These are phyloP conservation scores for Phylloscopus trochiloides DNA, from an alignment of 2,113 vertebrate genomes.

Conservation along the genomic window DNA sequence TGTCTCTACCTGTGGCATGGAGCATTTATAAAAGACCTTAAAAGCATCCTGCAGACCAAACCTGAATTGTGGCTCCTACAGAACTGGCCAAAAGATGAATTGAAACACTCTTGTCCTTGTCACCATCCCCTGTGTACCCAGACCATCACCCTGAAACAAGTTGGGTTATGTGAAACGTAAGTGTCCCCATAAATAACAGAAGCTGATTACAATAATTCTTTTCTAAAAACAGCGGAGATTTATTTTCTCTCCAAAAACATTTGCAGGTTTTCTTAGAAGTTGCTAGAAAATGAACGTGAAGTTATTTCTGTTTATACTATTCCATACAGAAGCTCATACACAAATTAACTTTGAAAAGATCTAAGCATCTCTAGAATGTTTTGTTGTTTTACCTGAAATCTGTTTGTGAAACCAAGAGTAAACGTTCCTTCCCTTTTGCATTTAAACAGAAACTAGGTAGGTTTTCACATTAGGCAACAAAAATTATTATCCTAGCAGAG, in stretches of 20 bases:
- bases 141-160: not conserved
- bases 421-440: not conserved
- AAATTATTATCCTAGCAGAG: not conserved
- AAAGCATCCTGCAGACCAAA: not conserved
- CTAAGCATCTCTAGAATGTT: not conserved
- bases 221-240: not conserved
- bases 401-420: not conserved
- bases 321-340: not conserved
- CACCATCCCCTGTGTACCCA: not conserved
- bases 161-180: not conserved
- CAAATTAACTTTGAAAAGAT: not conserved
- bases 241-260: not conserved
- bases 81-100: not conserved
- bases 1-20: not conserved
- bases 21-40: not conserved
- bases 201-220: not conserved
- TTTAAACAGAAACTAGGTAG: conserved; percentile 42
- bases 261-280: not conserved
- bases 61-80: not conserved
- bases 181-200: not conserved
- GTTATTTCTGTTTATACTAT: not conserved
- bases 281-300: not conserved
- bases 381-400: conserved; percentile 33
- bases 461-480: not conserved
- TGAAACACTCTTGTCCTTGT: not conserved